Evolutionary conservation across 1,140 invertebrate genomes (phyloP), one percentile per base, ranked within the genome.

Genomic region (Fopius arisanus): DNA sequence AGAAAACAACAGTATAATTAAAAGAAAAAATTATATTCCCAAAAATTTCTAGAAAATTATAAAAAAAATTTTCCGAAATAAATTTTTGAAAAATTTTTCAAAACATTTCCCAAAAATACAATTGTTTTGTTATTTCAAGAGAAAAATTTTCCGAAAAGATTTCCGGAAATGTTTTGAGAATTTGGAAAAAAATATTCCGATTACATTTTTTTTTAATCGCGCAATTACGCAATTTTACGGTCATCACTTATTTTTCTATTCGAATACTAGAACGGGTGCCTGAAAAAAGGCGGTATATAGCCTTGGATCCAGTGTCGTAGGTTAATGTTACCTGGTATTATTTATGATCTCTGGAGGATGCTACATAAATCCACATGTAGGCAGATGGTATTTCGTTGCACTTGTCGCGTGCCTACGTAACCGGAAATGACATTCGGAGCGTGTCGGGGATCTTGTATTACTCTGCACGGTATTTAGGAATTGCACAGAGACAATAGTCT

Each of bases 401-500:
- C 76, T 80, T 80, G 80, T 80, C 78, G 78, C 72, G 78, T 74
- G 77, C 72, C 71, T 78, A 79, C 66, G 62, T 59, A 73, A 75
- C 75, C 78, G 80, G 79, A 82, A 82, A 80, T 75, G 77, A 75
- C 78, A 79, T 80, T 73, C 78, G 75, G 82, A 82, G 80, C 79
- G 78, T 82, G 78, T 82, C 80, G 78, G 72, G 75, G 77, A 76
- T 81, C 77, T 81, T 79, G 71, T 77, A 72, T 81, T 82, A 79
- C 79, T 48, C 43, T 51, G 10, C 41, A 43, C 21, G 23, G 54
- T 59, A 14, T 59, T 59, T 59, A 59, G 19, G 54, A 14, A 12
- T 28, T 9, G 10, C 10, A 21, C 6, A n/a, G 9, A 23, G 54
- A 59, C 23, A 14, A 48, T 48, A n/a, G 43, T 48, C 14, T 7